Conservation (phyloP, 2,113 vertebrate species). For the Gallinago media region DNA sequence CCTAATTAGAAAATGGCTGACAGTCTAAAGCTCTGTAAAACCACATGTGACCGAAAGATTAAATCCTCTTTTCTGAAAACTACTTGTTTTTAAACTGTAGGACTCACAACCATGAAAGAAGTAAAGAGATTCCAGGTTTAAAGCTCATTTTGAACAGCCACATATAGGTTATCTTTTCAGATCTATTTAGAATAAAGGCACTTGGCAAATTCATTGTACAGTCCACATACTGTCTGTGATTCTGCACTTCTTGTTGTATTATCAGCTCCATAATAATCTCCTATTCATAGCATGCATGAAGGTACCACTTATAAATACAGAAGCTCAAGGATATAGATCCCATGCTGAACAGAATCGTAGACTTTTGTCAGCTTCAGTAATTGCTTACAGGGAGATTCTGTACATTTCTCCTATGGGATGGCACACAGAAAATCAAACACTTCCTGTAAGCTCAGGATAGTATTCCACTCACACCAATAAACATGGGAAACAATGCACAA, state of each 20-base stretch:
- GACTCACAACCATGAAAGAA: not conserved
- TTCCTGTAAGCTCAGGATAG: not conserved
- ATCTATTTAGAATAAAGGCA: not conserved
- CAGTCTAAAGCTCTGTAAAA: not conserved
- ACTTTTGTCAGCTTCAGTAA: not conserved
- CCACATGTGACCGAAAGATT: not conserved
- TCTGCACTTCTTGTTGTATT: not conserved
- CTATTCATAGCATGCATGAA: not conserved
- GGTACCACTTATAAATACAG: not conserved
- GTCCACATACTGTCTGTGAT: not conserved
- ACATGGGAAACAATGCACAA: not conserved
- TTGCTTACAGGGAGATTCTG: not conserved
- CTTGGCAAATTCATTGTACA: not conserved
- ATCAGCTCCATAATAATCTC: not conserved
- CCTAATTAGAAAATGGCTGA: conserved; percentile 3
- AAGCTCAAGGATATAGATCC: not conserved
- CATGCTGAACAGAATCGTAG: not conserved
- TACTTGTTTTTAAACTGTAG: not conserved
- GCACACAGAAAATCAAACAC: not conserved
- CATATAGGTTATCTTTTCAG: not conserved
- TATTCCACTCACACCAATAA: not conserved
- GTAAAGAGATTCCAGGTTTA: not conserved
- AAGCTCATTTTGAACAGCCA: not conserved
- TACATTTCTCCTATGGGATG: not conserved
- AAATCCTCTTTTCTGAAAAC: not conserved